These are phyloP conservation scores for Artibeus lituratus DNA, from an alignment of 2,797 vertebrate genomes.

Conservation along the genomic window DNA sequence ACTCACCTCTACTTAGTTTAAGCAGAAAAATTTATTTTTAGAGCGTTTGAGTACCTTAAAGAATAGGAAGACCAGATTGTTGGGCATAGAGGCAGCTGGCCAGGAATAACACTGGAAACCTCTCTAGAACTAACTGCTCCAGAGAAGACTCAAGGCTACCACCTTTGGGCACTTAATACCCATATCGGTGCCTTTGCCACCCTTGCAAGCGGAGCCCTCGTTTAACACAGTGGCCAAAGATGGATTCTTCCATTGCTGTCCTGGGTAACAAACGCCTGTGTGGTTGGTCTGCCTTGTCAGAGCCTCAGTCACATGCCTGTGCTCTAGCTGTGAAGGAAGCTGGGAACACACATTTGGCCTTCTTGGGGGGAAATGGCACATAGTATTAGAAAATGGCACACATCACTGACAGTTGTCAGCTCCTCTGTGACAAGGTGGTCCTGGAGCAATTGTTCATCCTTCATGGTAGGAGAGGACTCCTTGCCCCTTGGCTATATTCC, in stretches of 20 bases:
- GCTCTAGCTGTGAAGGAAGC: neutral
- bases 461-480: neutral
- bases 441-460: neutral
- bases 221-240: neutral
- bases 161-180: neutral
- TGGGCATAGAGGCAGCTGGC: neutral
- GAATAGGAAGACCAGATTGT: neutral
- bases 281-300: neutral
- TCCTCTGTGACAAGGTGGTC: neutral
- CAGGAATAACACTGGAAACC: neutral
- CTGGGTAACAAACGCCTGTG: neutral
- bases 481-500: neutral
- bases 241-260: neutral
- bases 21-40: neutral
- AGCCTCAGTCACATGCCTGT: neutral
- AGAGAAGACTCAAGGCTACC: neutral
- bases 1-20: neutral
- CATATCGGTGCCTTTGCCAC: neutral
- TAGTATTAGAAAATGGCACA: neutral
- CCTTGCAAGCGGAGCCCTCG: neutral
- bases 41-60: neutral
- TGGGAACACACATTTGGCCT: neutral
- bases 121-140: neutral
- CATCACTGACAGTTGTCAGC: neutral
- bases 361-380: neutral